Conservation (phyloP, 2,888 invertebrate species). For the Clunio marinus region DNA sequence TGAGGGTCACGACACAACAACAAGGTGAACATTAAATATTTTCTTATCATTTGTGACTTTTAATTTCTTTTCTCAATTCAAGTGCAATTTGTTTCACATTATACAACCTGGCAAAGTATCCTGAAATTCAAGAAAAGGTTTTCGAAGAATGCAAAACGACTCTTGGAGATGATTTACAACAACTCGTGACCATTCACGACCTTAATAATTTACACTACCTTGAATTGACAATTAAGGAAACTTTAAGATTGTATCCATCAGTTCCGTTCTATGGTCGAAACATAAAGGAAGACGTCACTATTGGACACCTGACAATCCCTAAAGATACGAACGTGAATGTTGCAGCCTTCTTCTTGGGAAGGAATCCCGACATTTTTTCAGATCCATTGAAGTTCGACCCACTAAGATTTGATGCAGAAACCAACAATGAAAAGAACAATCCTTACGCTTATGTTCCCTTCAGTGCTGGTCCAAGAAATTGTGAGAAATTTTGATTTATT, state of each 20-base stretch:
- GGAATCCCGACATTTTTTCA: not conserved
- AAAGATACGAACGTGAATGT: not conserved
- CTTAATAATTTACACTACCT: conserved; percentile 46
- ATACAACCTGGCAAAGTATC: not conserved
- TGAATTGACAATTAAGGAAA: conserved; percentile 49
- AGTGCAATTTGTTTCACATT: not conserved
- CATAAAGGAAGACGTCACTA: conserved; percentile 44
- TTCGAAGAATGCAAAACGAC: not conserved
- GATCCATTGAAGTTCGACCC: not conserved
- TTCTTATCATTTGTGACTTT: not conserved
- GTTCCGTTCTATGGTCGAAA: not conserved
- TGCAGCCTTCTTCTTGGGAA: not conserved
- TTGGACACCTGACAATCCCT: not conserved
- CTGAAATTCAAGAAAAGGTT: not conserved
- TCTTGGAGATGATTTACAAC: not conserved
- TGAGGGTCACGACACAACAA: not conserved
- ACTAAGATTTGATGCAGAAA: not conserved
- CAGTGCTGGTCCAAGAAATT: not conserved
- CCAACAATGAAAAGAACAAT: not conserved
- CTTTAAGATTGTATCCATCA: conserved; percentile 43
- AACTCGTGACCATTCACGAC: not conserved
- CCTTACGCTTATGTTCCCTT: not conserved
- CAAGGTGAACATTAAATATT: too few relatives aligned
- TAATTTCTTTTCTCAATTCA: not conserved
- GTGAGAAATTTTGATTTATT: not conserved